Conservation (phyloP, 2,888 invertebrate species). For the Leptogaster cylindrica region DNA sequence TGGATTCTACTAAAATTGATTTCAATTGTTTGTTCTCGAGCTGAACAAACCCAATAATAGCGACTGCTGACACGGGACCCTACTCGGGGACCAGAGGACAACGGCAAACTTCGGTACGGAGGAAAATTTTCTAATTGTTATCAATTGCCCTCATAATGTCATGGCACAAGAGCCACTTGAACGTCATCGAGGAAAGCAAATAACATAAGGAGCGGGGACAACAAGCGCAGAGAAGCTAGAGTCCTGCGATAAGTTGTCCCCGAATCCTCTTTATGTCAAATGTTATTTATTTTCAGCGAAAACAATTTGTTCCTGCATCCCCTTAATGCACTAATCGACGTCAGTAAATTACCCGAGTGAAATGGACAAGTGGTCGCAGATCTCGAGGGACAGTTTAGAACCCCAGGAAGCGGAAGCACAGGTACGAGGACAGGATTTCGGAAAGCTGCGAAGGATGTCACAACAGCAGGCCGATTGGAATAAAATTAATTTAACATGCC, state of each 20-base stretch:
- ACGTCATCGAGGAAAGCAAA: not conserved
- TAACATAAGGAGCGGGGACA: not conserved
- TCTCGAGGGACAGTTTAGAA: too few species aligned
- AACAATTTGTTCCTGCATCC: not conserved
- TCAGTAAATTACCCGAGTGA: not conserved
- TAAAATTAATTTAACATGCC: too few species aligned
- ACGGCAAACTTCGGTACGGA: not conserved
- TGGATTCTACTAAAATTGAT: not conserved
- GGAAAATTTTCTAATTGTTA: not conserved
- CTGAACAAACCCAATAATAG: not conserved
- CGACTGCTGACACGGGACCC: not conserved
- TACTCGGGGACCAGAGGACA: not conserved
- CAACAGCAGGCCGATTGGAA: too few species aligned
- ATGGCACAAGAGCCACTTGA: not conserved
- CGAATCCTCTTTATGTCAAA: not conserved
- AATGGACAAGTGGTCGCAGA: too few species aligned
- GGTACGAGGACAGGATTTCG: too few species aligned
- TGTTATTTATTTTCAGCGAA: not conserved
- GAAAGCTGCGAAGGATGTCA: too few species aligned
- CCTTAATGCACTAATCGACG: not conserved
- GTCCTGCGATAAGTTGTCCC: not conserved
- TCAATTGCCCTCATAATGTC: constrained; percentile 2
- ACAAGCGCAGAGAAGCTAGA: not conserved
- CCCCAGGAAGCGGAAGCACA: too few species aligned
- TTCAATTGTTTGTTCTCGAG: not conserved